These are phyloP conservation scores for Sepiola atlantica DNA, from an alignment of 2,888 invertebrate genomes.

Conservation along the genomic window DNA sequence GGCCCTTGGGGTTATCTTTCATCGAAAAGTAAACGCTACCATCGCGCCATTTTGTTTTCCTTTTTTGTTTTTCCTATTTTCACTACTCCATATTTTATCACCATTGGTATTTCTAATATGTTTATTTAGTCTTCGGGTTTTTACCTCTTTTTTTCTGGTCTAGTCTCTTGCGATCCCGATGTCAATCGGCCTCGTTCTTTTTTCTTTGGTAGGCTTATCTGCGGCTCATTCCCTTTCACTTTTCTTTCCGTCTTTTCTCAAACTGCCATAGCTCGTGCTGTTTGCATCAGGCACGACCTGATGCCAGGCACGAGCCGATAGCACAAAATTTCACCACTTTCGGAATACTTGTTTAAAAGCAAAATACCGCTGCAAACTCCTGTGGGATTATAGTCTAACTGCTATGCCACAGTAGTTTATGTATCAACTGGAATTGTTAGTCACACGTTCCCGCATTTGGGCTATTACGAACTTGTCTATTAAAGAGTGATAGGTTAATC, in stretches of 20 bases:
- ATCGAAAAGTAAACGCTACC: neutral
- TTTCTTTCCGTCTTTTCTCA: neutral
- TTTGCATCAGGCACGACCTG: neutral
- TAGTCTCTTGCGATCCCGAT: neutral
- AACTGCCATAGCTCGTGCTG: neutral
- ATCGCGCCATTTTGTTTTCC: neutral
- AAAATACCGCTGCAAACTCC: no score
- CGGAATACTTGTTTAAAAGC: neutral
- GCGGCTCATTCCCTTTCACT: neutral
- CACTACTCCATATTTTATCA: neutral
- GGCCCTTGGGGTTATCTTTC: neutral
- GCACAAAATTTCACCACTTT: neutral
- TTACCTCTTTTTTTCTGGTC: neutral
- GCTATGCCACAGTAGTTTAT: no score
- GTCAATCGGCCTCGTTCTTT: neutral
- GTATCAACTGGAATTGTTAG: no score
- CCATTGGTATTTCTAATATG: neutral
- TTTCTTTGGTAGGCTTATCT: neutral
- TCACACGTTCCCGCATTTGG: no score
- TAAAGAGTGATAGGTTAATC: no score
- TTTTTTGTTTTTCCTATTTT: neutral
- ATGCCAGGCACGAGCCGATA: constrained; percentile 18
- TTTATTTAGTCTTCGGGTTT: neutral
- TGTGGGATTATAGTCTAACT: no score
- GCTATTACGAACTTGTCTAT: no score